A percentile compares a stretch with the other conserved stretches of the same genome.
These are phyloP conservation scores for Dioctria linearis DNA, from an alignment of 2,888 invertebrate species.

Conservation along the genomic window DNA sequence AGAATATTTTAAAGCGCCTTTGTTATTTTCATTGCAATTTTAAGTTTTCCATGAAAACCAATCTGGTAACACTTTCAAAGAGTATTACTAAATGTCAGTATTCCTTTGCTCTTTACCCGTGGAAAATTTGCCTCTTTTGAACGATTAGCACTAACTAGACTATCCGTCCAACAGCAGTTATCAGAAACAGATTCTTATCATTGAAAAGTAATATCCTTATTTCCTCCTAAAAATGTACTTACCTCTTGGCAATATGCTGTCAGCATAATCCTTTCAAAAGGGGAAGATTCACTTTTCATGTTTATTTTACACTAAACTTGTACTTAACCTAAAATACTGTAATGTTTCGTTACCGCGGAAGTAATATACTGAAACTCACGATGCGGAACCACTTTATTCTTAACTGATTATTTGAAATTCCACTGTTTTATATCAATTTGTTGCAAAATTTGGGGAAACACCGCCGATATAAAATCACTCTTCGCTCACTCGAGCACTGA, in stretches of 20 bases:
- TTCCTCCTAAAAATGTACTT: conserved; percentile 61
- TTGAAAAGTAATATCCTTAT: not conserved
- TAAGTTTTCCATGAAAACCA: too few relatives aligned
- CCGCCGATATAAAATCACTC: conserved; percentile 20
- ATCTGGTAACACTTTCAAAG: too few relatives aligned
- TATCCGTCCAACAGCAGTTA: not conserved
- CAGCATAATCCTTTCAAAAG: conserved; percentile 64
- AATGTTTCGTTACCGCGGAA: not conserved
- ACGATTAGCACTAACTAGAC: too few relatives aligned
- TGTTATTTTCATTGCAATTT: too few relatives aligned
- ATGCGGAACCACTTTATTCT: not conserved
- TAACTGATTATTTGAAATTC: not conserved
- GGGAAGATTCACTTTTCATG: conserved; percentile 64
- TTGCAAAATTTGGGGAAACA: conserved; percentile 20
- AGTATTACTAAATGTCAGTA: too few relatives aligned
- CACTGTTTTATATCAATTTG: conserved; percentile 8
- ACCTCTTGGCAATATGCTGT: conserved; percentile 69
- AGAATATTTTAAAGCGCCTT: too few relatives aligned
- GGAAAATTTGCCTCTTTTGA: too few relatives aligned
- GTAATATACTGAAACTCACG: not conserved
- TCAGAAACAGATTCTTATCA: conserved; percentile 8
- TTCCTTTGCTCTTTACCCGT: too few relatives aligned
- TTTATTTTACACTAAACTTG: conserved; percentile 57
- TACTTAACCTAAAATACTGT: conserved; percentile 38
- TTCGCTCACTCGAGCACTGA: conserved; percentile 4